These are phyloP conservation scores for Lanistes nyassanus DNA, from an alignment of 1,140 invertebrate genomes.

Conservation along the genomic window DNA sequence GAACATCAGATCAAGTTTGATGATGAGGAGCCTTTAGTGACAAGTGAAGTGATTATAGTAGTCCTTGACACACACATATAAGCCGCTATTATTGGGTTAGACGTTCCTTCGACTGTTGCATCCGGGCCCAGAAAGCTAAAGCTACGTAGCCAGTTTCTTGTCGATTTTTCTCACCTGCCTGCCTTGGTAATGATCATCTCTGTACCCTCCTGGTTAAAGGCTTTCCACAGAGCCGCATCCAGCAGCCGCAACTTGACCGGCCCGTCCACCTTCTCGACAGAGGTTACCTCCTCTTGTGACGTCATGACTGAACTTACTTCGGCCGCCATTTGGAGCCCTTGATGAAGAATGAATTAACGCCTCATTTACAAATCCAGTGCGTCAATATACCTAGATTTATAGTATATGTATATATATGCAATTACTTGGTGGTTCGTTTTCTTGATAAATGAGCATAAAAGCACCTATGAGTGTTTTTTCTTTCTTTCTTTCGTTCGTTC, in stretches of 20 bases:
- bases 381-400: neutral
- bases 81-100: too few species aligned
- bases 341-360: neutral
- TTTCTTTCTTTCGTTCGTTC: too few species aligned
- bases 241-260: constrained; percentile 75
- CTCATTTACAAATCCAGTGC: too few species aligned
- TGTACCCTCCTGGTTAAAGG: constrained; percentile 96
- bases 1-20: too few species aligned
- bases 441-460: neutral
- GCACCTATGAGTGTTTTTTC: too few species aligned
- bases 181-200: constrained; percentile 99
- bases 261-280: constrained; percentile 17
- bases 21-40: too few species aligned
- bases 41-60: too few species aligned
- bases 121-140: too few species aligned
- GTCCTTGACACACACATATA: too few species aligned
- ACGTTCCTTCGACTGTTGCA: too few species aligned
- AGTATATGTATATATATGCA: neutral
- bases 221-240: constrained; percentile 93
- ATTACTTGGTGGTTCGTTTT: neutral
- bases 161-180: constrained; percentile 89
- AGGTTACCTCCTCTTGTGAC: neutral
- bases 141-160: too few species aligned
- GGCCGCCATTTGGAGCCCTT: neutral
- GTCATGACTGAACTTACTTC: neutral